Percentiles rank a stretch among this genome's conserved stretches.
These are phyloP conservation scores for Chaenogobius annularis DNA, from an alignment of 2,113 vertebrate species.

Conservation along the genomic window DNA sequence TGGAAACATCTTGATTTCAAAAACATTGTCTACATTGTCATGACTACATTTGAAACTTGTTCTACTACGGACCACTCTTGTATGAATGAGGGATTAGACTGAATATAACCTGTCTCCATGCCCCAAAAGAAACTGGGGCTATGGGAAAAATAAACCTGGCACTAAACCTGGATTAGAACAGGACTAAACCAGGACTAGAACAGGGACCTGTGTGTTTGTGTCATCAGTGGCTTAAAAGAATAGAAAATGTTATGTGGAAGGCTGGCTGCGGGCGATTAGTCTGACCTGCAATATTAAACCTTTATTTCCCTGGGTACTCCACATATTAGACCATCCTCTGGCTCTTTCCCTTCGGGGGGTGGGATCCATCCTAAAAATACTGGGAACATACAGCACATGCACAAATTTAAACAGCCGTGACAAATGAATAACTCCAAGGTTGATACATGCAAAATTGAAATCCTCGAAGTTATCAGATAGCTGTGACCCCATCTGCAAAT, in stretches of 20 bases:
- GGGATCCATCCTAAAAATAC: constrained; percentile 17
- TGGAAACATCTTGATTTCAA: no score
- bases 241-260: constrained; percentile 47
- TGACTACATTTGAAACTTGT: no score
- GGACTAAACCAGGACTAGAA: neutral
- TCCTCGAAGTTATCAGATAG: constrained; percentile 60
- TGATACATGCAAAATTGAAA: constrained; percentile 47
- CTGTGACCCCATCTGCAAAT: constrained; percentile 45
- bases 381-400: constrained; percentile 25
- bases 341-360: constrained; percentile 35
- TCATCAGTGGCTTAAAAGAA: constrained; percentile 45
- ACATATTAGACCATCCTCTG: constrained; percentile 60
- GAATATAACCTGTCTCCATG: no score
- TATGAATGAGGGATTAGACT: no score
- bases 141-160: no score
- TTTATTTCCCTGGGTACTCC: constrained; percentile 68
- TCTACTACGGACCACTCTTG: no score
- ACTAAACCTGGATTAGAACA: neutral
- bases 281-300: constrained; percentile 56
- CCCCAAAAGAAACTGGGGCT: no score
- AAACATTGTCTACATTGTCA: no score
- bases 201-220: constrained; percentile 9
- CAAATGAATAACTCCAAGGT: constrained; percentile 42
- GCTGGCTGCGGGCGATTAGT: constrained; percentile 58
- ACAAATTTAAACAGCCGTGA: constrained; percentile 17